These are phyloP conservation scores for Busseola fusca DNA, from an alignment of 2,888 invertebrate genomes.

Conservation along the genomic window DNA sequence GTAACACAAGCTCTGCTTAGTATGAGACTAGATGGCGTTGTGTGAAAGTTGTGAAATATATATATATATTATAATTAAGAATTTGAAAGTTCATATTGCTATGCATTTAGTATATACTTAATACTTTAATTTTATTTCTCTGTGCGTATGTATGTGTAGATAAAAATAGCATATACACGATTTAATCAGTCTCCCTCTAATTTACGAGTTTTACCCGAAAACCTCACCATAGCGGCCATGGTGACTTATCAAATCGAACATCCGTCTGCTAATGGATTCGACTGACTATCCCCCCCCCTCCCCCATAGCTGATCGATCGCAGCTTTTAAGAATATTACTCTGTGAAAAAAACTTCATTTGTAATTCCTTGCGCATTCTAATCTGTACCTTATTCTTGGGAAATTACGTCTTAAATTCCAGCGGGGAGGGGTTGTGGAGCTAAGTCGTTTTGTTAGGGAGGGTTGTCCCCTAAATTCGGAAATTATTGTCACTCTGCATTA, in stretches of 20 bases:
- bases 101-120: no score
- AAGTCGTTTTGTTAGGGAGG: conserved; percentile 18
- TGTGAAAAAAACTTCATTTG: conserved; percentile 51
- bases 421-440: conserved; percentile 7
- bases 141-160: neutral
- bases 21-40: no score
- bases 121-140: neutral
- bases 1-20: no score
- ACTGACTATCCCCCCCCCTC: conserved; percentile 41
- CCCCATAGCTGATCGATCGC: conserved; percentile 58
- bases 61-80: no score
- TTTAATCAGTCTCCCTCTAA: conserved; percentile 22
- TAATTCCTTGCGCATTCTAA: conserved; percentile 41
- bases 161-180: neutral
- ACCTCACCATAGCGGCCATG: conserved; percentile 9
- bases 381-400: conserved; percentile 44
- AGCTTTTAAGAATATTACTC: conserved; percentile 63
- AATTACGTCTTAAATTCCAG: conserved; percentile 40
- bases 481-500: conserved; percentile 58
- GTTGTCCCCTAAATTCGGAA: conserved; percentile 59
- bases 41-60: no score
- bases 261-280: conserved; percentile 60
- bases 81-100: no score
- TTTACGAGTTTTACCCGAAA: conserved; percentile 36
- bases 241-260: conserved; percentile 55